These are phyloP conservation scores for Perdita meconis DNA, from an alignment of 2,888 invertebrate genomes.

Conservation along the genomic window DNA sequence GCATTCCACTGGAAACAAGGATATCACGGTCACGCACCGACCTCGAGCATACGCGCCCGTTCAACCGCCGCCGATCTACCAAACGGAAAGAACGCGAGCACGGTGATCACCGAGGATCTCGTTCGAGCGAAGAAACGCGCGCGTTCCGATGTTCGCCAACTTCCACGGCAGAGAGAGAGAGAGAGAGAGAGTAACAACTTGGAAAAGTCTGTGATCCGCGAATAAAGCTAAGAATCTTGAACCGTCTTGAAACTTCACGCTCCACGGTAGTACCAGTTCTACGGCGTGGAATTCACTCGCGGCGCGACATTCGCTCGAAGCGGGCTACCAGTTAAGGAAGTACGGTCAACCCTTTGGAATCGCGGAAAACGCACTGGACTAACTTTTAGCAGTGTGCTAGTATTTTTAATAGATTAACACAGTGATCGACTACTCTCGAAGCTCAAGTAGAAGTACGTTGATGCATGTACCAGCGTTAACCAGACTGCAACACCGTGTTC, in stretches of 20 bases:
- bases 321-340: background rate
- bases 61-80: slow-evolving; percentile 5
- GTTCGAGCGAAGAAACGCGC: background rate
- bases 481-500: background rate
- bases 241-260: slow-evolving; percentile 13
- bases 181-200: slow-evolving; percentile 8
- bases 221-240: slow-evolving; percentile 13
- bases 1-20: slow-evolving; percentile 8
- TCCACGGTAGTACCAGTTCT: slow-evolving; percentile 6
- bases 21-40: slow-evolving; percentile 18
- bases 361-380: background rate
- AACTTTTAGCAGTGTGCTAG: background rate
- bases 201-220: background rate
- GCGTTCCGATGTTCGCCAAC: background rate
- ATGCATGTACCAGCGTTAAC: background rate
- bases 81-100: background rate
- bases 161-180: background rate
- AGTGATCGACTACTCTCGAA: no score
- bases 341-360: slow-evolving; percentile 1
- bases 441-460: no score
- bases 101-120: background rate
- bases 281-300: background rate
- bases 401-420: no score
- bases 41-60: slow-evolving; percentile 1
- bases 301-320: background rate